Conservation (phyloP, 1,140 invertebrate species). For the Leptopilina boulardi region DNA sequence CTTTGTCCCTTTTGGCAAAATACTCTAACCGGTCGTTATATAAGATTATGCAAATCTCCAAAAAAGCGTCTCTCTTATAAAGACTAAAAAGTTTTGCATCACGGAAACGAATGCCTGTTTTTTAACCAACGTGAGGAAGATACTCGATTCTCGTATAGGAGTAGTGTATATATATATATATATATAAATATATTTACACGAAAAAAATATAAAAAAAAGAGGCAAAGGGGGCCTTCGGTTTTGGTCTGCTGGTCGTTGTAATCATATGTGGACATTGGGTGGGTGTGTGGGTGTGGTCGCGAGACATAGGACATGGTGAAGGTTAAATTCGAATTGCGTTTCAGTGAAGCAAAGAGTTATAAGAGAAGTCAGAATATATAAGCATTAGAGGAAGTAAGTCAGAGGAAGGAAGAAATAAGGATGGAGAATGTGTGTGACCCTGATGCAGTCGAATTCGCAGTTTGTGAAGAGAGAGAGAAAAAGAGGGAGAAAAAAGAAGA, state of each 20-base stretch:
- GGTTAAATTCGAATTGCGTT: constrained; percentile 55
- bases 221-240: neutral
- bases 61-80: constrained; percentile 12
- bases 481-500: neutral
- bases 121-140: neutral
- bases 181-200: neutral
- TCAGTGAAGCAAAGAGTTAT: constrained; percentile 47
- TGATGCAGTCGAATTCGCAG: constrained; percentile 12
- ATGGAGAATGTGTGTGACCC: neutral
- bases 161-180: too few species aligned
- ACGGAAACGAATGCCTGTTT: constrained; percentile 9
- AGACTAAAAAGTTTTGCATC: constrained; percentile 21
- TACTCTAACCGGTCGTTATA: neutral
- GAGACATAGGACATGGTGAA: constrained; percentile 58
- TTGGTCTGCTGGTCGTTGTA: constrained; percentile 30
- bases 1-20: neutral
- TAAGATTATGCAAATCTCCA: constrained; percentile 24
- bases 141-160: neutral
- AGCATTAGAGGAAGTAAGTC: neutral
- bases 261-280: constrained; percentile 37
- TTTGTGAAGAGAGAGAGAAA: too few species aligned
- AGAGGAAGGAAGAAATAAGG: neutral
- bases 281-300: constrained; percentile 55
- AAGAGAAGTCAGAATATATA: constrained; percentile 28
- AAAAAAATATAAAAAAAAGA: neutral